phyloP scores from a whole-genome alignment of 2,113 vertebrate species.

The Rhegmatorhina hoffmannsi region DNA sequence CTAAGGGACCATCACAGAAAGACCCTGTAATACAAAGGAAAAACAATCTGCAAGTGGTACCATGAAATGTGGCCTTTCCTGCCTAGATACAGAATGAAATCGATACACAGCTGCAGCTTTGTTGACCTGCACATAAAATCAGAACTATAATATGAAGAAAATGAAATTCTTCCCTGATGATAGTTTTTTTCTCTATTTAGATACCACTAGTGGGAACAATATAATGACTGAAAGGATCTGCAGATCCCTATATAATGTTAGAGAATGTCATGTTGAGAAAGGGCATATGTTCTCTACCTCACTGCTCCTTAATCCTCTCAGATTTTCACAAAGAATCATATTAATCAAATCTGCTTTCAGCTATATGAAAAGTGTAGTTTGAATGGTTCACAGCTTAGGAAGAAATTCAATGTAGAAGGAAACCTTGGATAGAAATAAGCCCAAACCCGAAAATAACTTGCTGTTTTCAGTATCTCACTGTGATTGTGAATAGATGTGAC shows the following conservation, averaged over 20 bases:
- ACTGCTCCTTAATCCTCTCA: constrained; percentile 80
- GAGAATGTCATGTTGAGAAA: constrained; percentile 72
- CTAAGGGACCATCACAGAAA: constrained; percentile 56
- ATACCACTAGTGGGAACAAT: constrained; percentile 59
- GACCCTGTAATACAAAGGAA: constrained; percentile 14
- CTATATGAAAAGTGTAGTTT: constrained; percentile 72
- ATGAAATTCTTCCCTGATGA: constrained; percentile 49
- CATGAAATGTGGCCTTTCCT: constrained; percentile 73
- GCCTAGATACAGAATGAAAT: constrained; percentile 66
- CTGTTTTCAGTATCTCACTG: constrained; percentile 57
- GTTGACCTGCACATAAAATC: constrained; percentile 69
- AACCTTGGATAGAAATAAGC: constrained; percentile 77
- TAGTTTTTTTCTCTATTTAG: constrained; percentile 62
- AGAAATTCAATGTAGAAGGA: constrained; percentile 76
- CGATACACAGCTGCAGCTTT: constrained; percentile 67
- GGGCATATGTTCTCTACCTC: constrained; percentile 64
- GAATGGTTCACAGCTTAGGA: constrained; percentile 74
- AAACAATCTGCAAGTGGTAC: constrained; percentile 68
- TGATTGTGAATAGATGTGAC: constrained; percentile 30
- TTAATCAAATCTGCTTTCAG: constrained; percentile 82
- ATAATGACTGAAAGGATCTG: constrained; percentile 66
- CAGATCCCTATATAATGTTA: constrained; percentile 44
- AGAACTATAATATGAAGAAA: constrained; percentile 66
- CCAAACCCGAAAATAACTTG: constrained; percentile 69
- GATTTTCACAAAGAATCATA: constrained; percentile 79